These are phyloP conservation scores for Buathra laborator DNA, from an alignment of 2,888 invertebrate species.

Conservation along the genomic window DNA sequence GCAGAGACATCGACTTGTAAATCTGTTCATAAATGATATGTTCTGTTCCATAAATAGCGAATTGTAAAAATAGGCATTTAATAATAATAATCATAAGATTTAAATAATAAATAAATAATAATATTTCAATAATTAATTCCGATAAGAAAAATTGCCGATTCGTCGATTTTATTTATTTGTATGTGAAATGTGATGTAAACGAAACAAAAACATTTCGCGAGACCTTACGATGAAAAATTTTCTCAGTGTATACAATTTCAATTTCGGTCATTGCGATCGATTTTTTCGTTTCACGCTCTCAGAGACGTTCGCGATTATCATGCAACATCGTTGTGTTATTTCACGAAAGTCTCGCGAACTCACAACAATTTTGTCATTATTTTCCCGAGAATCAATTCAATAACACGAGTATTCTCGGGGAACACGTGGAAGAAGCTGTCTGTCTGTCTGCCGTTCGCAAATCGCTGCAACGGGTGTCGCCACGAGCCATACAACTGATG, in stretches of 20 bases:
- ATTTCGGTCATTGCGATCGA: constrained; percentile 17
- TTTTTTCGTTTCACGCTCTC: constrained; percentile 66
- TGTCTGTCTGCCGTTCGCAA: background rate
- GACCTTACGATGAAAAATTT: background rate
- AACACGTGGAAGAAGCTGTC: background rate
- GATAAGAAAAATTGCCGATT: too few species aligned
- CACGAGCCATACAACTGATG: background rate
- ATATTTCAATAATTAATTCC: too few species aligned
- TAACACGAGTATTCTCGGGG: background rate
- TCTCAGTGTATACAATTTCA: constrained; percentile 2
- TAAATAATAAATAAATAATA: too few species aligned
- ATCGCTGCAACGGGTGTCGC: background rate
- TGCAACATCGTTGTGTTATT: constrained; percentile 76
- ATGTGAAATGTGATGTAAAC: too few species aligned
- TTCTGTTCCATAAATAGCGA: background rate
- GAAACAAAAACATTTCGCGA: background rate
- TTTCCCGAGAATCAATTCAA: background rate
- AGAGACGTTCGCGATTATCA: constrained; percentile 61
- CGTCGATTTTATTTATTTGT: too few species aligned
- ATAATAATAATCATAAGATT: too few species aligned
- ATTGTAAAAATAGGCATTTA: too few species aligned
- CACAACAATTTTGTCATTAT: background rate
- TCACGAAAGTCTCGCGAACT: constrained; percentile 66
- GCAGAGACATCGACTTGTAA: background rate
- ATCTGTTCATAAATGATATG: background rate